Conservation (phyloP, 2,888 invertebrate species). For the Coleophora flavipennella region DNA sequence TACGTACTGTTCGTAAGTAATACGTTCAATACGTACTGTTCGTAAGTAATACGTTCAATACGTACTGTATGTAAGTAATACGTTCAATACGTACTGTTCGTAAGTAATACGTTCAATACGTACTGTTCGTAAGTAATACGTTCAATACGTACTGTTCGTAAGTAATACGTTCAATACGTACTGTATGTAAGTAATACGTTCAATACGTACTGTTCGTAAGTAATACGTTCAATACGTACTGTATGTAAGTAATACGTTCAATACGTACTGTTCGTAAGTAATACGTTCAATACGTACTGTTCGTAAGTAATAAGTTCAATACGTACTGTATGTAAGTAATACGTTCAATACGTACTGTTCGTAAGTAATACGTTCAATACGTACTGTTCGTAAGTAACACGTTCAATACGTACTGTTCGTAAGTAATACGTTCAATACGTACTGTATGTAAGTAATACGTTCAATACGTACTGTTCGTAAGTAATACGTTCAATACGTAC, state of each 20-base stretch:
- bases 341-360: slow-evolving; percentile 46
- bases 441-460: slow-evolving; percentile 50
- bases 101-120: slow-evolving; percentile 42
- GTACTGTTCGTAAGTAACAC: slow-evolving; percentile 47
- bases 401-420: slow-evolving; percentile 46
- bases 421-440: slow-evolving; percentile 44
- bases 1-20: slow-evolving; percentile 48
- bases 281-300: slow-evolving; percentile 44
- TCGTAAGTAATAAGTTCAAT: slow-evolving; percentile 44
- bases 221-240: slow-evolving; percentile 46
- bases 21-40: slow-evolving; percentile 44
- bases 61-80: slow-evolving; percentile 49
- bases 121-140: slow-evolving; percentile 49
- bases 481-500: slow-evolving; percentile 46
- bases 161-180: slow-evolving; percentile 44
- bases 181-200: slow-evolving; percentile 47
- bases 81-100: slow-evolving; percentile 46
- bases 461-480: slow-evolving; percentile 47
- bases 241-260: slow-evolving; percentile 46
- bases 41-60: slow-evolving; percentile 45
- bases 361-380: slow-evolving; percentile 44
- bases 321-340: slow-evolving; percentile 49
- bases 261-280: slow-evolving; percentile 50
- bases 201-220: slow-evolving; percentile 47
- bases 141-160: slow-evolving; percentile 49